Conservation (phyloP, 2,797 vertebrate genomes). For the Anolis apletophallus region DNA sequence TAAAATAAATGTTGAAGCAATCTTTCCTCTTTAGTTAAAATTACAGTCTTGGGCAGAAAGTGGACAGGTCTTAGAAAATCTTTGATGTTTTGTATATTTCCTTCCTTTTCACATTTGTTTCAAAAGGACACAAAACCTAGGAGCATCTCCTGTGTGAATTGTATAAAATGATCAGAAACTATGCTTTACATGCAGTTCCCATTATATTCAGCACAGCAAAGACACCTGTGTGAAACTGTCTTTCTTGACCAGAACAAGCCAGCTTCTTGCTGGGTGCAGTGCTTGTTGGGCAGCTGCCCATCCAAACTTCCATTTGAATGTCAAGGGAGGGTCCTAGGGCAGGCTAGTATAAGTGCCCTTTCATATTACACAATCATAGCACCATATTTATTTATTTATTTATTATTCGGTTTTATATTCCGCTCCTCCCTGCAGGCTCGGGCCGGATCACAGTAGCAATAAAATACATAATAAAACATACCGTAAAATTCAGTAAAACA, state of each 20-base stretch:
- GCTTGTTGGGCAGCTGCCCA: too few species aligned
- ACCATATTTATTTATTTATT: too few species aligned
- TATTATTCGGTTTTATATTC: too few species aligned
- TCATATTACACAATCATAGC: too few species aligned
- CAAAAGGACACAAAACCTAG: neutral
- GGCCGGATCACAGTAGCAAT: too few species aligned
- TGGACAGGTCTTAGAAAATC: conserved; percentile 29
- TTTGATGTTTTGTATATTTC: conserved; percentile 39
- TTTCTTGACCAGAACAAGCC: neutral
- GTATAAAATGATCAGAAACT: neutral
- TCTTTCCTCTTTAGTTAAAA: conserved; percentile 51
- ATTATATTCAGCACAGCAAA: neutral
- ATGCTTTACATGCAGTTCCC: neutral
- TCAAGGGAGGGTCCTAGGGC: too few species aligned
- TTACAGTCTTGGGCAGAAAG: conserved; percentile 48
- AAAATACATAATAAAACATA: too few species aligned
- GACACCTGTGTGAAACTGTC: neutral
- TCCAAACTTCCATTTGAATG: too few species aligned
- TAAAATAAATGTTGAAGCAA: conserved; percentile 58
- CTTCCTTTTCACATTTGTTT: conserved; percentile 36
- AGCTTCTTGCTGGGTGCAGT: too few species aligned
- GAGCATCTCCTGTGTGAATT: neutral
- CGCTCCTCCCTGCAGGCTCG: too few species aligned
- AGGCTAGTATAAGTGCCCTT: too few species aligned
- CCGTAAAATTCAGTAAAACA: too few species aligned